Evolutionary conservation across 2,797 vertebrate species (phyloP).

Genomic region (Limnodromus scolopaceus): DNA sequence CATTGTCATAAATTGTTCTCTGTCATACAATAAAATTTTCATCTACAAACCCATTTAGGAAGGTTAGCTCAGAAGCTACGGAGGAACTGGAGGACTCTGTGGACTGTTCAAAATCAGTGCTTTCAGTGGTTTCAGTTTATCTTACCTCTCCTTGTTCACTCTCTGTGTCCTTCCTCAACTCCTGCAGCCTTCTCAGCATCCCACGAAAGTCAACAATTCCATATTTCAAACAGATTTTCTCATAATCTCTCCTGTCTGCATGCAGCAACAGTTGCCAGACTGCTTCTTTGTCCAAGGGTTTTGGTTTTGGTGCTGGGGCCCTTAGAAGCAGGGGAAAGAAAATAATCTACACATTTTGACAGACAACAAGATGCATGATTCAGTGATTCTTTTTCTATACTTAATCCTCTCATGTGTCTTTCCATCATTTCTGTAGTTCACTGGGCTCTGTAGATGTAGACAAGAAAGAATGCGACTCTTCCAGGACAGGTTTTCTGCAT

Average conservation of each 20-base stretch:
- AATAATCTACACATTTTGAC: not conserved
- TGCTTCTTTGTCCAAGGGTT: slow-evolving; percentile 75
- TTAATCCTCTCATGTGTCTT: not conserved
- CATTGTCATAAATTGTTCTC: not conserved
- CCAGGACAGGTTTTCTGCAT: not conserved
- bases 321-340: not conserved
- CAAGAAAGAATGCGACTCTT: not conserved
- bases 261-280: slow-evolving; percentile 88
- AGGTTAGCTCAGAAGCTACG: not conserved
- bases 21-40: not conserved
- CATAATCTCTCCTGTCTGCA: slow-evolving; percentile 87
- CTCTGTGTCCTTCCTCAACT: slow-evolving; percentile 80
- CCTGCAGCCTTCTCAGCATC: slow-evolving; percentile 86
- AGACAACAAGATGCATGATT: not conserved
- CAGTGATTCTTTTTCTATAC: not conserved
- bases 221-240: slow-evolving; percentile 85
- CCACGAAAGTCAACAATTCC: slow-evolving; percentile 88
- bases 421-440: not conserved
- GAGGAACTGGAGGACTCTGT: not conserved
- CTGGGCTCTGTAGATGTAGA: not conserved
- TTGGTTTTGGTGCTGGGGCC: slow-evolving; percentile 28
- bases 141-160: slow-evolving; percentile 85
- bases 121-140: not conserved
- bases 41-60: not conserved
- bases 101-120: not conserved